Percentiles rank a stretch among this genome's conserved stretches.
phyloP scores from a whole-genome alignment of 2,888 invertebrate genomes.

The Aricia artaxerxes region DNA sequence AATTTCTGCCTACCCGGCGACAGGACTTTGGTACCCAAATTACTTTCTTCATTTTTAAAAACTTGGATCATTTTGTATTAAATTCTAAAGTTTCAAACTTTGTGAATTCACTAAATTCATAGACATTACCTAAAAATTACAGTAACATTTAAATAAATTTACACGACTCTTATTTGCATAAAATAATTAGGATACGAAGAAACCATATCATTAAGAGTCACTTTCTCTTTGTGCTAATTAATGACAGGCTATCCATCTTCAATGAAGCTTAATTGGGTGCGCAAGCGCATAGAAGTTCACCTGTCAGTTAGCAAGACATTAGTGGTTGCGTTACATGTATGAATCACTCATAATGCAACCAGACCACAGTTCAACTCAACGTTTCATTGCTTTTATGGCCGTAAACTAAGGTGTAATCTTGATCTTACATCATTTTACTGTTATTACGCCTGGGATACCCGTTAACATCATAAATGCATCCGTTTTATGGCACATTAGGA shows the following conservation, averaged over 20 bases:
- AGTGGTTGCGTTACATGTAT: constrained; percentile 37
- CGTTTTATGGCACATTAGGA: background rate
- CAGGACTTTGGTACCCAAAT: no score
- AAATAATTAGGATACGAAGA: constrained; percentile 25
- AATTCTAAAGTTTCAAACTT: no score
- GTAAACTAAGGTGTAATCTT: background rate
- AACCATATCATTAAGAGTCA: background rate
- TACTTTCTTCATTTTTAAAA: no score
- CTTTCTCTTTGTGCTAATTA: constrained; percentile 19
- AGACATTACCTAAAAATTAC: no score
- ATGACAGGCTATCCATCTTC: background rate
- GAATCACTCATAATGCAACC: constrained; percentile 37
- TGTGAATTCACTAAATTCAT: no score
- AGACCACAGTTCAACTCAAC: background rate
- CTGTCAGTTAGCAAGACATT: constrained; percentile 38
- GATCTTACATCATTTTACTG: background rate
- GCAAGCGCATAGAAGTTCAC: constrained; percentile 33
- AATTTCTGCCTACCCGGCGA: no score
- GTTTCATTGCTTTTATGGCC: background rate
- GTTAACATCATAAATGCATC: background rate
- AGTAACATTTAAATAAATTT: no score
- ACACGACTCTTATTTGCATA: background rate
- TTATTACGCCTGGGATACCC: background rate
- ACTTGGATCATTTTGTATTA: no score
- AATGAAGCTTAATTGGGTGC: constrained; percentile 12